phyloP scores from a whole-genome alignment of 2,113 vertebrate species.

The Uria aalge region DNA sequence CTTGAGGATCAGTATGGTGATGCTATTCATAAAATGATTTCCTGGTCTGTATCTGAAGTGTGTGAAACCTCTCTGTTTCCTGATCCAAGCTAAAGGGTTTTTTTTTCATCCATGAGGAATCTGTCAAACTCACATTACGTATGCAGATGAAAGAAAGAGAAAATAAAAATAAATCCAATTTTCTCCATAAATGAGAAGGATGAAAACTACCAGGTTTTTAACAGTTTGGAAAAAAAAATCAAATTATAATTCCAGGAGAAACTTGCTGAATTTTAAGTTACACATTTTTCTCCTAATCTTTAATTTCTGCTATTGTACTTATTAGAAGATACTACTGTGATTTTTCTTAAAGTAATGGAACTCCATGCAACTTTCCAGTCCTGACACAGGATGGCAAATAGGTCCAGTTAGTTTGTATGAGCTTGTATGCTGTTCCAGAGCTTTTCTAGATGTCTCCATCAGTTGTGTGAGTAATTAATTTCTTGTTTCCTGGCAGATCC shows the following conservation, averaged over 20 bases:
- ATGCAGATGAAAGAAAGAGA: not conserved
- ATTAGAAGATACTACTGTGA: not conserved
- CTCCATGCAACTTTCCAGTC: not conserved
- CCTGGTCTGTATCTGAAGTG: not conserved
- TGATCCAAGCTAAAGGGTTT: not conserved
- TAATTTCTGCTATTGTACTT: not conserved
- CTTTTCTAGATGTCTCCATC: conserved; percentile 2
- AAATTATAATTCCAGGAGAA: not conserved
- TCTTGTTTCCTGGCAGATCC: not conserved
- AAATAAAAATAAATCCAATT: not conserved
- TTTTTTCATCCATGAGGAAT: not conserved
- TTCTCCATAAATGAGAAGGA: not conserved
- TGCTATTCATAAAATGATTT: not conserved
- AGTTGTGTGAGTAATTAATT: not conserved
- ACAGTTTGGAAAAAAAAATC: not conserved
- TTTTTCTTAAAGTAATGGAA: not conserved
- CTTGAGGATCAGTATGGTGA: not conserved
- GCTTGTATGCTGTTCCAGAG: not conserved
- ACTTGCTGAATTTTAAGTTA: not conserved
- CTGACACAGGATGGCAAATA: not conserved
- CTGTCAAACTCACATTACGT: not conserved
- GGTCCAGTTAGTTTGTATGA: not conserved
- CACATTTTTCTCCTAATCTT: not conserved
- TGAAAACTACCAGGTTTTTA: not conserved
- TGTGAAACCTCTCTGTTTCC: not conserved